Evolutionary conservation across 2,797 vertebrate genomes (phyloP).

Genomic region (Liparis tanakae): DNA sequence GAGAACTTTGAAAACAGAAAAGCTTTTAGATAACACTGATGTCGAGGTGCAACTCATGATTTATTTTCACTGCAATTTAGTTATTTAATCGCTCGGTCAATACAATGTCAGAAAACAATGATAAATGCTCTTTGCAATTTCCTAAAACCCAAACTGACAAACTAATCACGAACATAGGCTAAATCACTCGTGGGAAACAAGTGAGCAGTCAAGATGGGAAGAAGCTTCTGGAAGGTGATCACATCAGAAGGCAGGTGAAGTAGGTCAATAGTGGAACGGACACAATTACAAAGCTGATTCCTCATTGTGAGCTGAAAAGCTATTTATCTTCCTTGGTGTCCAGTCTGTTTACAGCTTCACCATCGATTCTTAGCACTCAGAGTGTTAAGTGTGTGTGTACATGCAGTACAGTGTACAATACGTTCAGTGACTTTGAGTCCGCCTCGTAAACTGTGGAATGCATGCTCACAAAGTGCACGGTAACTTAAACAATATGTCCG

Average conservation of each 20-base stretch:
- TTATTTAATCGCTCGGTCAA: background rate
- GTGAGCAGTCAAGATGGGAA: background rate
- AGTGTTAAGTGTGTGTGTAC: background rate
- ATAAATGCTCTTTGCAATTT: background rate
- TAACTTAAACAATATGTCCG: background rate
- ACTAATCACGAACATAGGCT: background rate
- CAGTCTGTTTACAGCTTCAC: background rate
- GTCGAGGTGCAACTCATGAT: background rate
- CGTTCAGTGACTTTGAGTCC: background rate
- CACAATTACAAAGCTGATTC: background rate
- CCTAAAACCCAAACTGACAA: background rate
- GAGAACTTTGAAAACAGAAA: background rate
- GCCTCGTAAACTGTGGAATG: background rate
- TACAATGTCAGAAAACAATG: background rate
- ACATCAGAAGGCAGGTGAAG: background rate
- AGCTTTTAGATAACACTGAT: background rate
- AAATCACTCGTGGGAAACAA: too few relatives aligned
- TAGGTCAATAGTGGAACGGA: background rate
- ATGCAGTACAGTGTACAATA: background rate
- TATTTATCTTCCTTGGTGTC: background rate
- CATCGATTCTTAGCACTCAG: background rate
- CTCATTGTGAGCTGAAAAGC: background rate
- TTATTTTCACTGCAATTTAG: background rate
- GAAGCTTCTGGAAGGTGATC: background rate
- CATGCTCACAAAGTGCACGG: background rate